Evolutionary conservation across 2,113 vertebrate genomes (phyloP), one percentile per base, ranked within the genome.

Genomic region (Cyprinodon variegatus): DNA sequence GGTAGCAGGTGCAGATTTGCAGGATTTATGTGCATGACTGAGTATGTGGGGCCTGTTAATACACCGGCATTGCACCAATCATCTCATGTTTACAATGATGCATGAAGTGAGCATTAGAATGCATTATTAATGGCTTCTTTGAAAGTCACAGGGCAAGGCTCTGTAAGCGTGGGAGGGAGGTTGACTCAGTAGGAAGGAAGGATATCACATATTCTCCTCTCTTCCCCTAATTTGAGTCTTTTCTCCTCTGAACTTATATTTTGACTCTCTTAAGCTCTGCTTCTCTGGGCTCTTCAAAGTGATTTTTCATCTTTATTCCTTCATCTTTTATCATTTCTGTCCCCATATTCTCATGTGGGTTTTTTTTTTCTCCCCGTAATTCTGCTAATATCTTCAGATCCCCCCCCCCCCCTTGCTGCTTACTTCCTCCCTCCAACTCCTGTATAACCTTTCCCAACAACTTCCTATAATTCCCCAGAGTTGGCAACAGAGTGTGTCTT

Each of bases 121-220:
- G 68, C 76, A 90, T 90, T 90, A 93, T 93, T 91, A 86, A 92
- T 90, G 81, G 22, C 72, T 86, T 82, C 83, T 88, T 84, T 91
- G 82, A 88, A 85, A 86, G 87, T 84, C 75, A 62, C 71, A 46
- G 74, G 78, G 75, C 78, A 76, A 74, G 36, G 66, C 69, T 77
- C 82, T 67, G 76, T 39, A 63, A 85, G 83, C 22, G 83, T 90
- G 76, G 86, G 86, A 74, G 81, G 72, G 66, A 79, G 67, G 78
- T 65, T 73, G 71, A 74, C 78, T 86, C 71, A 11, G 70, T 76
- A 37, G 53, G 67, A 59, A 82, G 67, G 66, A 83, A 83, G 61
- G 78, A 83, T 82, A 83, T 81, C 14, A 9, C 65, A 85, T 82
- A 77, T 72, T 72, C 59, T 22, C 72, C 76, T 57, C 67, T 75